phyloP scores from a whole-genome alignment of 2,113 vertebrate species.

The Rousettus leschenaultii region DNA sequence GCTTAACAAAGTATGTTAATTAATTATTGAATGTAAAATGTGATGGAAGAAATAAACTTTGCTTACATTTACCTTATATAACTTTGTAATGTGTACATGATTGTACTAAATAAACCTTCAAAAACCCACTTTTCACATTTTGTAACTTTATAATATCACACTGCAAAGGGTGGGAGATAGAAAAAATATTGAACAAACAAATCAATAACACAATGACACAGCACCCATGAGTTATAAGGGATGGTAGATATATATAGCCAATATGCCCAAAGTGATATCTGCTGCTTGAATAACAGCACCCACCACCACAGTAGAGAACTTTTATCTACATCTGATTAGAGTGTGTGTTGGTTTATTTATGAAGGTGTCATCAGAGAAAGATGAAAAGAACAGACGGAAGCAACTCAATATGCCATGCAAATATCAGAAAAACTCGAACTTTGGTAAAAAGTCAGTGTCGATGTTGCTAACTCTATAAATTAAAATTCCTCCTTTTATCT shows the following conservation, averaged over 20 bases:
- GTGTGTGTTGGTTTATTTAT: background rate
- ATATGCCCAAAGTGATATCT: background rate
- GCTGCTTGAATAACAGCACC: background rate
- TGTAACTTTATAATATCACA: background rate
- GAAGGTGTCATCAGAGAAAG: background rate
- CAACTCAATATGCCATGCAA: background rate
- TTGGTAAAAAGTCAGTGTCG: background rate
- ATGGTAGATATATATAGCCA: background rate
- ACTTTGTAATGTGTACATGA: background rate
- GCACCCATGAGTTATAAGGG: background rate
- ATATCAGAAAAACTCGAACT: background rate
- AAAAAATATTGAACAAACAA: background rate
- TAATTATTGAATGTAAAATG: background rate
- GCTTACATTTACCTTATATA: background rate
- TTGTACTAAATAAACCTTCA: background rate
- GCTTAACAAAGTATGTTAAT: background rate
- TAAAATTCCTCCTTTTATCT: background rate
- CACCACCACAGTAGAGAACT: background rate
- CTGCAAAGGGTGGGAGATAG: background rate
- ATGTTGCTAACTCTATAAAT: background rate
- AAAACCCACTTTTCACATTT: background rate
- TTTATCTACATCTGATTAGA: background rate
- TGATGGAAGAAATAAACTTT: background rate
- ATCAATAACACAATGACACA: background rate
- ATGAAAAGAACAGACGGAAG: background rate